Conservation (phyloP, 2,888 invertebrate species). For the Agelastica alni region DNA sequence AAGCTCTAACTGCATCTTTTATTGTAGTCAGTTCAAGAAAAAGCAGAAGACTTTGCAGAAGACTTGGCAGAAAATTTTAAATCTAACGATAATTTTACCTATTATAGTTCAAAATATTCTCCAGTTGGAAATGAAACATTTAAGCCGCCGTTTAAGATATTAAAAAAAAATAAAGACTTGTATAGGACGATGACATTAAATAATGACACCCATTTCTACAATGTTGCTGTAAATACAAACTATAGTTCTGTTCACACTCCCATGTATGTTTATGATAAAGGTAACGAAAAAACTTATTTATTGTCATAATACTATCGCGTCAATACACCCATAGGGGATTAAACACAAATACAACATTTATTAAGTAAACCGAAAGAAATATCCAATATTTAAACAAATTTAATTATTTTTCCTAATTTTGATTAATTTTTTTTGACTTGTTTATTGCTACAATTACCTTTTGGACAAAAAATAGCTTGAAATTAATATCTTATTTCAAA, state of each 20-base stretch:
- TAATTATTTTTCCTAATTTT: too few relatives aligned
- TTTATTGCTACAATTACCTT: too few relatives aligned
- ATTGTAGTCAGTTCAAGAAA: constrained; percentile 74
- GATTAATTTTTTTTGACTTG: too few relatives aligned
- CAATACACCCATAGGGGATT: too few relatives aligned
- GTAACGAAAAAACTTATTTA: too few relatives aligned
- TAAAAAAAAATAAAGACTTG: constrained; percentile 45
- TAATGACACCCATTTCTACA: constrained; percentile 81
- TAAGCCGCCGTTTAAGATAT: constrained; percentile 33
- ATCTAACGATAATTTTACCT: constrained; percentile 59
- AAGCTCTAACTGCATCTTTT: constrained; percentile 13
- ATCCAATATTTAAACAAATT: too few relatives aligned
- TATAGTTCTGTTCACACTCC: constrained; percentile 92
- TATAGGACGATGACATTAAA: constrained; percentile 66
- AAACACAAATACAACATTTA: too few relatives aligned
- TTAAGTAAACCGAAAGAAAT: too few relatives aligned
- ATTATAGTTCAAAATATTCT: constrained; percentile 85
- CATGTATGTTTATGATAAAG: constrained; percentile 87
- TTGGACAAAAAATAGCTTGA: too few relatives aligned
- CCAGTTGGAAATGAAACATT: constrained; percentile 48
- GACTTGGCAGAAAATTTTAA: constrained; percentile 64
- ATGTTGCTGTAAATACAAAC: constrained; percentile 77
- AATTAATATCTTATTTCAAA: too few relatives aligned
- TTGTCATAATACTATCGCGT: too few relatives aligned
- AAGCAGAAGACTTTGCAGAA: constrained; percentile 77